Percentiles rank a stretch among this genome's conserved stretches.
Evolutionary conservation across 2,797 vertebrate species (phyloP).

Genomic region (Salmo trutta): DNA sequence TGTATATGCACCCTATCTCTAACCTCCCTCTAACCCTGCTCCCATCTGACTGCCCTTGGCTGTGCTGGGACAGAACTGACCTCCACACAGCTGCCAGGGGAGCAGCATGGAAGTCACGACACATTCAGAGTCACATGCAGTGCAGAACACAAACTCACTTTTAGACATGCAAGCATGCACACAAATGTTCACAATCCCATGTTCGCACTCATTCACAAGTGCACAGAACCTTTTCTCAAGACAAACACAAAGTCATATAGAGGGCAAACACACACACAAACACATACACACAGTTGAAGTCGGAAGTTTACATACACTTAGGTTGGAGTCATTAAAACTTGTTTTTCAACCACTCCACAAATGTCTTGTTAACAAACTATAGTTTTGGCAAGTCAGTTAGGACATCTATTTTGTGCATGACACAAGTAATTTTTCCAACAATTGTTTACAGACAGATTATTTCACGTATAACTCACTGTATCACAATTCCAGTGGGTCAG

Average conservation of each 20-base stretch:
- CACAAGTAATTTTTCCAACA: too few relatives aligned
- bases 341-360: too few relatives aligned
- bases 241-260: constrained; percentile 5
- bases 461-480: too few relatives aligned
- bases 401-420: too few relatives aligned
- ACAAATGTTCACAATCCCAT: constrained; percentile 4
- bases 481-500: too few relatives aligned
- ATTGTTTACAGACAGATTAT: too few relatives aligned
- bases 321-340: too few relatives aligned
- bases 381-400: too few relatives aligned
- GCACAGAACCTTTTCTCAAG: neutral
- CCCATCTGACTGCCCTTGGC: constrained; percentile 37
- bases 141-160: constrained; percentile 19
- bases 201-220: neutral
- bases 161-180: neutral
- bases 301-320: too few relatives aligned
- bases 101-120: constrained; percentile 65
- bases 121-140: constrained; percentile 62
- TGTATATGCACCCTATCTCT: constrained; percentile 11
- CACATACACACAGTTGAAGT: constrained; percentile 11
- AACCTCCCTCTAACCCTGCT: constrained; percentile 30
- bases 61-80: constrained; percentile 59
- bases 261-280: neutral
- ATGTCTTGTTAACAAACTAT: too few relatives aligned
- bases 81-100: constrained; percentile 72